Percentiles rank a stretch among this genome's conserved stretches.
These are phyloP conservation scores for Nasonia vitripennis DNA, from an alignment of 1,140 invertebrate genomes.

Conservation along the genomic window DNA sequence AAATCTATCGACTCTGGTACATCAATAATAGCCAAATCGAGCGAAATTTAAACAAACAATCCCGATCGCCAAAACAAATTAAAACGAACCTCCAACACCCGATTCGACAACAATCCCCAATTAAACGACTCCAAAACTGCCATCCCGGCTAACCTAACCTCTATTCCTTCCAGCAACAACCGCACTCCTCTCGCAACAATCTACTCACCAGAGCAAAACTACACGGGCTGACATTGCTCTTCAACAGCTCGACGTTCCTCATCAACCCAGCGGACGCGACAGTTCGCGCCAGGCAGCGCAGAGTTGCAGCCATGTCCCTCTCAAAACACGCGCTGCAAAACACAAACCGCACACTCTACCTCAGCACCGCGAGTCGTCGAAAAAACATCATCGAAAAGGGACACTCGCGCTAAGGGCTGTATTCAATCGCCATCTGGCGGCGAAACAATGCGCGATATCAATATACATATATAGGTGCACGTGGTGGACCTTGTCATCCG, in stretches of 20 bases:
- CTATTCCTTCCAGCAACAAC: background rate
- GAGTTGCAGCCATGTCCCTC: constrained; percentile 7
- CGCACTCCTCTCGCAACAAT: background rate
- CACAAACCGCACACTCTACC: background rate
- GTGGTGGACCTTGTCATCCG: background rate
- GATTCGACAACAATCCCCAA: too few species aligned
- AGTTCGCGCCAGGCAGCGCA: background rate
- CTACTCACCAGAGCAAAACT: background rate
- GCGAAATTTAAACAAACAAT: too few species aligned
- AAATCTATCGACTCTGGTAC: too few species aligned
- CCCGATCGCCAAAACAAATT: too few species aligned
- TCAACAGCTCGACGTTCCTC: background rate
- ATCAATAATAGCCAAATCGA: too few species aligned
- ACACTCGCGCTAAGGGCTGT: too few species aligned
- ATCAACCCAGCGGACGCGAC: background rate
- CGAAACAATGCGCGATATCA: background rate
- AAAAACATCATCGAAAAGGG: background rate
- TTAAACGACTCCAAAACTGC: too few species aligned
- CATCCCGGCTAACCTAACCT: background rate
- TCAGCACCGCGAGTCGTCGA: background rate
- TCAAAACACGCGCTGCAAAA: background rate
- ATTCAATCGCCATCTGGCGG: background rate
- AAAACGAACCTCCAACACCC: too few species aligned
- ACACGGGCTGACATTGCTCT: background rate
- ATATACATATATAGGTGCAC: background rate